Base-by-base conservation (phyloP, 2,888 invertebrate species). In the Apamea monoglypha region DNA sequence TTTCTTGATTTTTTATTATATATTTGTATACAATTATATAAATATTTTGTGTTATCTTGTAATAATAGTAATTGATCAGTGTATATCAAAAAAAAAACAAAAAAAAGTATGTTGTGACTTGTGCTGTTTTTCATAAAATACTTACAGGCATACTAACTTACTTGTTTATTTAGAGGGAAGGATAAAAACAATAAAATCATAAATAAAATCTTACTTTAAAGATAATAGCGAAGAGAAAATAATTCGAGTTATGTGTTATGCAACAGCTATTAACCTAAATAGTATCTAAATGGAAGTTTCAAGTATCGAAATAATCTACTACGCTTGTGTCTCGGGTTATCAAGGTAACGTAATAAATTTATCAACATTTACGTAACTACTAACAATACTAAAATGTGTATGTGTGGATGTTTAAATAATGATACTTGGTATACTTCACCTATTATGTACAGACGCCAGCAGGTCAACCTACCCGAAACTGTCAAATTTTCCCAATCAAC, bases 261-360 rank as follows among this genome's bases (percentile, higher is more conserved):
- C 69, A 59, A 72, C 56, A 59, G 56, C 40, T 63, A 44, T 44
- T 59, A 59, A 68, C 69, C 50, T 82, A 64, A 73, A 68, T 69
- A 83, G 59, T 40, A 32, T 14, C 16, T 69, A 59, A 82, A 84
- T 84, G 16, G 56, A 47, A 68, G 63, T 78, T 82, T 78, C 64
- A 36, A 29, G 69, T 73, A 64, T 73, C 50, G 5, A 44, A 78
- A 84, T 84, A 73, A 73, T 64, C 44, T 64, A 84, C 53, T 47
- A 56, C 36, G 56, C 44, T 29, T 67, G 6, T 53, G 72, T 64
- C 50, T 69, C 64, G 2, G 4, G 8, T 40, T 64, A 56, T 82
- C 59, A 70, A 47, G 14, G 70, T 79, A 74, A 67, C 66, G 3
- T 74, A n/a, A 70, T 53, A 70, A 74, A 70, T 78, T 21, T 10